Conservation (phyloP, 2,113 vertebrate species). For the Alosa alosa region DNA sequence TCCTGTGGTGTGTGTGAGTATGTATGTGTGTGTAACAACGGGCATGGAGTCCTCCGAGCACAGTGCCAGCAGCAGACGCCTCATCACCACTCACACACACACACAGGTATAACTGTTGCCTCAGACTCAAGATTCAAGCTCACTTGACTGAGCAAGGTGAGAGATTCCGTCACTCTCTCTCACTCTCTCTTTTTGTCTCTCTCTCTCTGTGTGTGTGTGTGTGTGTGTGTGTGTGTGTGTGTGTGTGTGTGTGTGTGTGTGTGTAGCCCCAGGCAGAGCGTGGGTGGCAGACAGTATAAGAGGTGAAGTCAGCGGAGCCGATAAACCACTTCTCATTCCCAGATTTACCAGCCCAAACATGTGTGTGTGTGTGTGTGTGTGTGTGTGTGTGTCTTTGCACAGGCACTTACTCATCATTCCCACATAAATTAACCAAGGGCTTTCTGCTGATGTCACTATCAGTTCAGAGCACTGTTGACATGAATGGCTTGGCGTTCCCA, state of each 20-base stretch:
- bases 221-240: neutral
- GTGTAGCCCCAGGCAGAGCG: slow-evolving; percentile 31
- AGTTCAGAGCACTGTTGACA: too few relatives aligned
- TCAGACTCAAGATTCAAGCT: slow-evolving; percentile 30
- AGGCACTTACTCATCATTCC: too few relatives aligned
- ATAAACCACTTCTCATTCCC: slow-evolving; percentile 21
- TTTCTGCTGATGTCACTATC: too few relatives aligned
- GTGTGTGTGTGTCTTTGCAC: too few relatives aligned
- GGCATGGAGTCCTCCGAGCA: neutral
- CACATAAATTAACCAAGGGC: too few relatives aligned
- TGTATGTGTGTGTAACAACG: neutral
- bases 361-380: too few relatives aligned
- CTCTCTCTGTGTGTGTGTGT: slow-evolving; percentile 20
- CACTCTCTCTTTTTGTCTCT: neutral
- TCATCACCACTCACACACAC: neutral
- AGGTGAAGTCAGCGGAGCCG: slow-evolving; percentile 31
- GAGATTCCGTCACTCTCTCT: slow-evolving; percentile 29
- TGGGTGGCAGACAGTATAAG: slow-evolving; percentile 23
- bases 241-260: slow-evolving; percentile 27
- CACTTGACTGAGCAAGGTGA: slow-evolving; percentile 32
- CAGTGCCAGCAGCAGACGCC: neutral
- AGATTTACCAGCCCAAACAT: neutral
- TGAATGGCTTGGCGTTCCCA: too few relatives aligned
- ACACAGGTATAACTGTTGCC: slow-evolving; percentile 26
- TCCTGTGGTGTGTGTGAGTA: neutral